Evolutionary conservation across 2,113 vertebrate genomes (phyloP), one percentile per base, ranked within the genome.

Genomic region (Passer domesticus): DNA sequence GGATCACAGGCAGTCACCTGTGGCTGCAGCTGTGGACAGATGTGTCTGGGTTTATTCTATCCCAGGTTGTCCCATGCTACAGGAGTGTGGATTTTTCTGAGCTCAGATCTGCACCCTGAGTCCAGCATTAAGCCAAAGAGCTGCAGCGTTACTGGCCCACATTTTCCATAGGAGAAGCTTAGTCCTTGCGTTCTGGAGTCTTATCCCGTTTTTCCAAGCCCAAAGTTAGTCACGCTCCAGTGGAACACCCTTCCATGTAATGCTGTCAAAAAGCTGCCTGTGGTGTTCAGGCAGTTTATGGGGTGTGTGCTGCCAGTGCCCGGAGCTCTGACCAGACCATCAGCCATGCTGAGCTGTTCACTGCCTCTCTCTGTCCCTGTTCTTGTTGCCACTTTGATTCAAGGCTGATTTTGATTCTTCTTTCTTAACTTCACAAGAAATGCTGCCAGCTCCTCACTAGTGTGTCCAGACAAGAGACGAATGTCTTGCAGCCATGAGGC

Each of bases 111-210:
- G 24, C 4, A 1, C 11, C 6, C 15, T 8, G 41, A 49, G n/a
- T 7, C 22, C 68, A 74, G 27, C 0, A 0, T 18, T 78, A 39
- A 47, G n/a, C 12, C 21, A 37, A 76, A 76, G 7, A 80, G 5
- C 31, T 60, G 15, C 22, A n/a, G 8, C 22, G 23, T 52, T 25
- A 8, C n/a, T 53, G 11, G 19, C 17, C 2, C 14, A 18, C 0
- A 0, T 68, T 84, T 78, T 59, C 78, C 44, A 6, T 1, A 52
- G 67, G 13, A 86, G 15, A 60, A 75, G 7, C 9, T 74, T 47
- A n/a, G 5, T 53, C 20, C 13, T 62, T 50, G 13, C 4, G 80
- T 11, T 20, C 19, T 27, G 18, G 37, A 76, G 11, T 41, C 17
- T 68, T 44, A 22, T 9, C 35, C 33, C 0, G 0, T 16, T 79